Percentiles rank a stretch among this genome's conserved stretches.
Conservation (phyloP, 2,113 vertebrate genomes). For the Rana temporaria region DNA sequence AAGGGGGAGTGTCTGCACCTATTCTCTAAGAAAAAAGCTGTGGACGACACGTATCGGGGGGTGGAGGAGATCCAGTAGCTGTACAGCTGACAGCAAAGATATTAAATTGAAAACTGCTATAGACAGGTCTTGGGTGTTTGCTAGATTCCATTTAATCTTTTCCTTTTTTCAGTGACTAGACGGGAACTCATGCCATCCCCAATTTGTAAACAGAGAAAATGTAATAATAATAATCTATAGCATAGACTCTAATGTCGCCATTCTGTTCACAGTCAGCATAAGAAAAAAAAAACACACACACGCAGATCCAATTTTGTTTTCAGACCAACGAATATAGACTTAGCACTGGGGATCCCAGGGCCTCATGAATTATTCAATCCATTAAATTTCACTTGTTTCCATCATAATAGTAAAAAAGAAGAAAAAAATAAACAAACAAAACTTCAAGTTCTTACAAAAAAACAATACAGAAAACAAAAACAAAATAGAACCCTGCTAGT, state of each 20-base stretch:
- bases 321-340: constrained; percentile 6
- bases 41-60: no score
- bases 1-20: no score
- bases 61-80: no score
- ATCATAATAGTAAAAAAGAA: constrained; percentile 1
- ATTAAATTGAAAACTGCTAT: no score
- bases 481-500: not conserved
- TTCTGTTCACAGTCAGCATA: not conserved
- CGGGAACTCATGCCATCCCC: no score
- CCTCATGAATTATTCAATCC: constrained; percentile 35
- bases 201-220: no score
- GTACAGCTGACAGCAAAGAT: no score
- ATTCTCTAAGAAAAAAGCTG: no score
- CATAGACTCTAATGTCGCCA: not conserved
- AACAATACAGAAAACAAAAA: not conserved
- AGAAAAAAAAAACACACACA: not conserved
- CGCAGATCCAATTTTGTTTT: constrained; percentile 22
- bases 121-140: no score
- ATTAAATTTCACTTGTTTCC: constrained; percentile 17
- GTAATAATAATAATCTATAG: no score
- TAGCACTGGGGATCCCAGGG: not conserved
- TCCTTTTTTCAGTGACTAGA: no score
- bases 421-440: constrained; percentile 8
- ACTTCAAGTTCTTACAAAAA: not conserved
- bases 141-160: no score